Evolutionary conservation across 2,888 invertebrate genomes (phyloP).

Genomic region (Sarcophaga caerulescens): DNA sequence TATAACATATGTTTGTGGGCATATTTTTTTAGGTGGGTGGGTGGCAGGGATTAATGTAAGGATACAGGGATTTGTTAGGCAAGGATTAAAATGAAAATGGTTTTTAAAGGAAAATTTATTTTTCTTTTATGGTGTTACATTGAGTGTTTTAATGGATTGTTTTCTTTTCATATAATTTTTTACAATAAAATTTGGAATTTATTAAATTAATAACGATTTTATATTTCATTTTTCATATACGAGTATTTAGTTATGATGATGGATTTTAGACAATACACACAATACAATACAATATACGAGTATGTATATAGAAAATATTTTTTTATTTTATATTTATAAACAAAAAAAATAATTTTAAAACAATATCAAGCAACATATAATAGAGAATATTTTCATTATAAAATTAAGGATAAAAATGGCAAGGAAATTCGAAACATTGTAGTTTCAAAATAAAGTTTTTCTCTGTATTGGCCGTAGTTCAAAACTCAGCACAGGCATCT

Average conservation of each 20-base stretch:
- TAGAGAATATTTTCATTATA: neutral
- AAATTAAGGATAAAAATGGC: conserved; percentile 2
- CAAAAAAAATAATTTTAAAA: neutral
- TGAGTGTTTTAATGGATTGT: conserved; percentile 33
- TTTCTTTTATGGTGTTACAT: conserved; percentile 30
- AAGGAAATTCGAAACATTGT: neutral
- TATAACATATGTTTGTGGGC: conserved; percentile 61
- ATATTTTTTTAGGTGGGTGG: conserved; percentile 10
- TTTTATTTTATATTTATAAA: neutral
- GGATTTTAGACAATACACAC: conserved; percentile 55
- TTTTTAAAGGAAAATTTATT: no score
- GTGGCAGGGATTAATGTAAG: neutral
- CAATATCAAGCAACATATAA: conserved; percentile 55
- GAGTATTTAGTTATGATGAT: conserved; percentile 69
- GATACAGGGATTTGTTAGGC: neutral
- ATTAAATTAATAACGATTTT: neutral
- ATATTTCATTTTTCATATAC: conserved; percentile 50
- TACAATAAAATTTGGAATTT: conserved; percentile 49
- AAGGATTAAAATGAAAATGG: neutral
- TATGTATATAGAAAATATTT: conserved; percentile 9
- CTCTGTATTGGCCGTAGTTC: no score
- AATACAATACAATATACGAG: conserved; percentile 8
- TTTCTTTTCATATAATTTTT: conserved; percentile 27
- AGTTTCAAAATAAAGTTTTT: neutral
- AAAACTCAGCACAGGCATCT: no score